Evolutionary conservation across 1,140 invertebrate species (phyloP), one percentile per base, ranked within the genome.

Genomic region (Aphelinus atriplicis): DNA sequence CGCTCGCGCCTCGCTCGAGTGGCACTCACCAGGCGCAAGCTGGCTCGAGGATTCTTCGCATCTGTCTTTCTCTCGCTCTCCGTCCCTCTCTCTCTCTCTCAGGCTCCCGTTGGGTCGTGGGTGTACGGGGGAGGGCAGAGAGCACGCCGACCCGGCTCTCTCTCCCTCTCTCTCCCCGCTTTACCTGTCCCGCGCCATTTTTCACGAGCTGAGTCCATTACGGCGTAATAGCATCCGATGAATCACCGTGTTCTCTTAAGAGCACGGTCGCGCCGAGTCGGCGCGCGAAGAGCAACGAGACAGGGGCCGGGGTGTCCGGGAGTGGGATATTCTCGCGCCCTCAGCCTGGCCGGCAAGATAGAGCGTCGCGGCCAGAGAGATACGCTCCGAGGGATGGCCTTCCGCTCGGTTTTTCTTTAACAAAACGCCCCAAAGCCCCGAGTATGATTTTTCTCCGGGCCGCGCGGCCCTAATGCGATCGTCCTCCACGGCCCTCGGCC

Each of bases 201-300:
- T 83, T 82, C 80, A 82, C 81, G 68, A 81, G 80, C 80, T 79
- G 78, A 82, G 78, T 84, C 83, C 81, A 84, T 83, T 83, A 84
- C 76, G 74, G 60, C 76, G 80, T 84, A 84, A 84, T 84, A 83
- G 82, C 78, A 79, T 80, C 71, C 80, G 81, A 84, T 83, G 83
- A 85, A 83, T 84, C 84, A 84, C 77, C 71, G 76, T 76, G 78
- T 77, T 81, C 79, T 80, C 76, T 79, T 81, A 79, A 80, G 77
- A 82, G 78, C 80, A 80, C 76, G 60, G 78, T 75, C 75, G 75
- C 69, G 76, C 60, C 43, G 73, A 68, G 55, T 6, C 48, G 42
- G 51, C 45, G 46, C 10, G 43, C 47, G 76, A 77, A 66, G 78
- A 77, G 68, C 64, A 73, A 72, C 77, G 71, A 79, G 66, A 79